phyloP scores from a whole-genome alignment of 2,113 vertebrate species.

The Saccopteryx bilineata region DNA sequence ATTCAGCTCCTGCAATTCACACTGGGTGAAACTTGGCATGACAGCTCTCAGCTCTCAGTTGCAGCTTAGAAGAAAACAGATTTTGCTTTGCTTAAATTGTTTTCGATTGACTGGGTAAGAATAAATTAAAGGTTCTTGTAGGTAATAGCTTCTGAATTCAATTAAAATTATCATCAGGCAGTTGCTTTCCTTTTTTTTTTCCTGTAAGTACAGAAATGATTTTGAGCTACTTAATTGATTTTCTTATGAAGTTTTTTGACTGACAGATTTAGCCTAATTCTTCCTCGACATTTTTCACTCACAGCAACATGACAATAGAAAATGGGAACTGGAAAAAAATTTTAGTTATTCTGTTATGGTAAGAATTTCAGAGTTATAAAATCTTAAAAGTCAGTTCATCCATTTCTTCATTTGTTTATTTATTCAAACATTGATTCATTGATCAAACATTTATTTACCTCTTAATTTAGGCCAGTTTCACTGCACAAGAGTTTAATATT shows the following conservation, averaged over 20 bases:
- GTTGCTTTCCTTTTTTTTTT: slow-evolving; percentile 55
- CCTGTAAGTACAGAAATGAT: slow-evolving; percentile 77
- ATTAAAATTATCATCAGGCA: slow-evolving; percentile 84
- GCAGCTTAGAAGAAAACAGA: slow-evolving; percentile 81
- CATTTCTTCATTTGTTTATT: slow-evolving; percentile 52
- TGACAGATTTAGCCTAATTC: slow-evolving; percentile 71
- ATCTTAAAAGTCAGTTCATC: slow-evolving; percentile 58
- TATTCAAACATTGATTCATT: slow-evolving; percentile 67
- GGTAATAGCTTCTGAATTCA: slow-evolving; percentile 83
- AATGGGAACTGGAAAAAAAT: slow-evolving; percentile 41
- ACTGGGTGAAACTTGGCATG: slow-evolving; percentile 76
- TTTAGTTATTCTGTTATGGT: slow-evolving; percentile 52
- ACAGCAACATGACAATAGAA: slow-evolving; percentile 44
- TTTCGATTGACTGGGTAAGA: slow-evolving; percentile 82
- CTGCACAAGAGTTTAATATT: slow-evolving; percentile 51
- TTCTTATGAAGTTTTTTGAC: slow-evolving; percentile 78
- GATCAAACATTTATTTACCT: slow-evolving; percentile 63
- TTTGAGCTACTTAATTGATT: slow-evolving; percentile 81
- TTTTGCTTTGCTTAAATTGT: slow-evolving; percentile 82
- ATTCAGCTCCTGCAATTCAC: slow-evolving; percentile 77
- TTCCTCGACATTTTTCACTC: slow-evolving; percentile 59
- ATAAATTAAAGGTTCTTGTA: slow-evolving; percentile 81
- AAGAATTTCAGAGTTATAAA: slow-evolving; percentile 60
- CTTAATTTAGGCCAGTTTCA: slow-evolving; percentile 62
- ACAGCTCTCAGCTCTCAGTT: slow-evolving; percentile 74